Evolutionary conservation across 2,888 invertebrate genomes (phyloP), one percentile per base, ranked within the genome.

Genomic region (Galerucella pusilla): DNA sequence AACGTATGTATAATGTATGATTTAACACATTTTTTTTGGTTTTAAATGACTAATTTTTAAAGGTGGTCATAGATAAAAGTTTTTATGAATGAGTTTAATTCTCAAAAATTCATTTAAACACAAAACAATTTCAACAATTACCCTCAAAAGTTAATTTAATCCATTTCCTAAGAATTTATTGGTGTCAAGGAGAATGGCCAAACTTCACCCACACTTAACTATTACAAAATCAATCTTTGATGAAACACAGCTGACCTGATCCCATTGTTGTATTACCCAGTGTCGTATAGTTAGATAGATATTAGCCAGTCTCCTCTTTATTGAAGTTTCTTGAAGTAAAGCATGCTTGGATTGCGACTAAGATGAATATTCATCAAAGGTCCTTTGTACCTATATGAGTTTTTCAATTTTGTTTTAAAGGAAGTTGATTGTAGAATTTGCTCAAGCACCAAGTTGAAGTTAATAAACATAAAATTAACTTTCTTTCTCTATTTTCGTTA

Each of bases 281-380:
- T 14, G n/a, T 65, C 14, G 35, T 59, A 45, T 66, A 71, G 71
- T 66, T 71, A 63, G 45, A 42, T 46, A 71, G 71, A 71, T 71
- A 71, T 59, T 71, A 71, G 65, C 45, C 35, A 71, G 61, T 65
- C 28, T 71, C 59, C 46, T 66, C 59, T 59, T 66, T 59, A 66
- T 71, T 65, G 59, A 71, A 69, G 66, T 66, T 57, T 71, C 71
- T 71, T 66, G 71, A 28, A 66, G 57, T 71, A 46, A 66, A 49
- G 20, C 66, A 65, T 71, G 71, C 71, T 71, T 28, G 71, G 71
- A 66, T 71, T 59, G 66, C 66, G 59, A 65, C 71, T 71, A 20
- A 42, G 59, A 65, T 66, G 71, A 71, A 66, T 66, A 71, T 71
- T 65, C 71, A 71, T 65, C 71, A 57, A 64, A 52, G 54, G 63